Conservation (phyloP, 2,797 vertebrate genomes). For the Catostomus latipinnis region DNA sequence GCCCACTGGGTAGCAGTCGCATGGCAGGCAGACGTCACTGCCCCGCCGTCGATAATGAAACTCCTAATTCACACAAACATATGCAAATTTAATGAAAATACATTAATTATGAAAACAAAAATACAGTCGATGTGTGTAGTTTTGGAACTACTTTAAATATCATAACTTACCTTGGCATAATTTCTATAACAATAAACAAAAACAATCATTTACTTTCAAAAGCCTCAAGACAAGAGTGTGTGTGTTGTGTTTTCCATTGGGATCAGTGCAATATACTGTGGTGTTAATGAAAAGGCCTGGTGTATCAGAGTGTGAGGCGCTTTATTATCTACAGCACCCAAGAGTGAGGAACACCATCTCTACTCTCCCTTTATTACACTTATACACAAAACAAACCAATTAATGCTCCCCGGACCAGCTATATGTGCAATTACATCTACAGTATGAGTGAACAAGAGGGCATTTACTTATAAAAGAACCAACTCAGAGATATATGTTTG, state of each 20-base stretch:
- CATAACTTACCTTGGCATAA: no score
- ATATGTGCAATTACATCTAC: conserved; percentile 35
- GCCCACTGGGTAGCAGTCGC: conserved; percentile 96
- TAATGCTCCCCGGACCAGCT: conserved; percentile 50
- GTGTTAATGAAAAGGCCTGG: conserved; percentile 22
- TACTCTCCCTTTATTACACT: conserved; percentile 53
- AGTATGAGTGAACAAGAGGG: conserved; percentile 16
- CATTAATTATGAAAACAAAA: no score
- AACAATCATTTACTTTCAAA: no score
- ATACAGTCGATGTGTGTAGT: no score
- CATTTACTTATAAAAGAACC: conserved; percentile 1
- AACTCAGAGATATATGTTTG: no score
- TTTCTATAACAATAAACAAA: neutral
- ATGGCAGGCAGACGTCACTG: conserved; percentile 91
- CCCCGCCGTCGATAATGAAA: conserved; percentile 88
- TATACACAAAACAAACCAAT: conserved; percentile 51
- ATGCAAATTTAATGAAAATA: no score
- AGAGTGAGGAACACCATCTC: conserved; percentile 40
- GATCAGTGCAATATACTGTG: conserved; percentile 7
- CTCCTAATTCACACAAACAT: conserved; percentile 78
- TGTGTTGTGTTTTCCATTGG: neutral
- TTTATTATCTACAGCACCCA: conserved; percentile 42
- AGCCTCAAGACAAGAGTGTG: no score
- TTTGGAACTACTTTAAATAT: no score
- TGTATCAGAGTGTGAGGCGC: conserved; percentile 1